Evolutionary conservation across 2,797 vertebrate genomes (phyloP), one percentile per base, ranked within the genome.

Genomic region (Tadarida brasiliensis): DNA sequence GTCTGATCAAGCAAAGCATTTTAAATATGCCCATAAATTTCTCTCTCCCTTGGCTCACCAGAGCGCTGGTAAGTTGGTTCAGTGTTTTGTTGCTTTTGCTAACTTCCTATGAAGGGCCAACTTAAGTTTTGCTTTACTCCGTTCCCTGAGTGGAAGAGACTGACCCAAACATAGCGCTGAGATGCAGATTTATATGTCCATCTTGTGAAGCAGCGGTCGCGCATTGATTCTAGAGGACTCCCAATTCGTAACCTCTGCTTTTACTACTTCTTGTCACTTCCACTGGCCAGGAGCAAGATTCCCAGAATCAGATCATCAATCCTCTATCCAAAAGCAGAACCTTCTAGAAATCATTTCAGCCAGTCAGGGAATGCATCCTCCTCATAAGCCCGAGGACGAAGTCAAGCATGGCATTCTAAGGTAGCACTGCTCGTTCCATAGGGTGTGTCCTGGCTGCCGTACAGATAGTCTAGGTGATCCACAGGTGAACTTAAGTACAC

Each of bases 1-100:
- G 74, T 97, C 63, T 93, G 92, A 94, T 96, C 76, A 81, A 92
- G 59, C 68, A 96, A 93, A 95, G 39, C 63, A 92, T 88, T 97
- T 94, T 95, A 94, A 94, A 92, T 93, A 67, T 91, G 68, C 16
- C 33, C 83, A 44, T 94, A 95, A 81, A 59, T 87, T 93, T 89
- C 80, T 81, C 81, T 68, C 67, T 91, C 65, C 44, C 9, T 91
- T 49, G 17, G 54, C 54, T 97, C 63, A 57, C 63, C 74, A 57
- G 22, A 93, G n/a, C 61, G 67, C 24, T 49, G n/a, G 44, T 87
- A 90, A 78, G n/a, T 82, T 85, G 57, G n/a, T 90, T n/a, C 12
- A n/a, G 11, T 74, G 71, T 63, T 59, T 65, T 65, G 26, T 16
- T 83, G 73, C 17, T 83, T 95, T 93, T 73, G 28, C 68, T 87